Conservation (phyloP, 2,113 vertebrate species). For the Sphaerodactylus townsendi region DNA sequence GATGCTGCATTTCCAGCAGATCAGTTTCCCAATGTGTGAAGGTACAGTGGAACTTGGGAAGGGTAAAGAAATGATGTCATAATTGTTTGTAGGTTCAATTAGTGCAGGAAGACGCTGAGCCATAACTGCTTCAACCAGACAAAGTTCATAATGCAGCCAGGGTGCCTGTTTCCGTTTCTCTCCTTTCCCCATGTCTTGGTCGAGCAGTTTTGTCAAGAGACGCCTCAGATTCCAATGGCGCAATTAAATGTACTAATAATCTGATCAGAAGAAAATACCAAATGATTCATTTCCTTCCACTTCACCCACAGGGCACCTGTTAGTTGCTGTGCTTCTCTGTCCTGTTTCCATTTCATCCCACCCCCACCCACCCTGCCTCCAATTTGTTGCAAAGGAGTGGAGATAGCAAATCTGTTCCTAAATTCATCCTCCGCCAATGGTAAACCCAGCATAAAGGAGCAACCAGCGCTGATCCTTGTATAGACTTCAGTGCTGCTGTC, state of each 20-base stretch:
- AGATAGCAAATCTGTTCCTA: slow-evolving; percentile 46
- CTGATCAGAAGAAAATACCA: slow-evolving; percentile 63
- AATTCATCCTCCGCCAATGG: not conserved
- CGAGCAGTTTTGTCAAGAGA: slow-evolving; percentile 49
- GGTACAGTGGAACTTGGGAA: not conserved
- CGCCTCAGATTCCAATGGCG: slow-evolving; percentile 20
- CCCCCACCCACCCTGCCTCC: not conserved
- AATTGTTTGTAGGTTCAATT: not conserved
- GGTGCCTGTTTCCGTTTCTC: slow-evolving; percentile 5
- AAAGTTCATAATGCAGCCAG: not conserved
- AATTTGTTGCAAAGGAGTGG: slow-evolving; percentile 34
- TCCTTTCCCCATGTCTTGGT: slow-evolving; percentile 21
- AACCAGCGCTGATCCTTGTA: slow-evolving; percentile 44
- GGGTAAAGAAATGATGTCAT: not conserved
- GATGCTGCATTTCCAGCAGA: not conserved
- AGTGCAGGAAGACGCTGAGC: not conserved
- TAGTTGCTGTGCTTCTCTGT: slow-evolving; percentile 54
- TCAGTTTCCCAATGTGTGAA: not conserved
- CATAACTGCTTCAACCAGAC: not conserved
- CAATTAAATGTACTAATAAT: slow-evolving; percentile 62
- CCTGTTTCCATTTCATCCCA: no score
- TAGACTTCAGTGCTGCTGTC: slow-evolving; percentile 4
- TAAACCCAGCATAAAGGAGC: not conserved
- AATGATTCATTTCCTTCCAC: slow-evolving; percentile 64
- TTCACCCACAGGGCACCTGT: slow-evolving; percentile 50